phyloP scores from a whole-genome alignment of 2,113 vertebrate genomes.

The Rhinoderma darwinii region DNA sequence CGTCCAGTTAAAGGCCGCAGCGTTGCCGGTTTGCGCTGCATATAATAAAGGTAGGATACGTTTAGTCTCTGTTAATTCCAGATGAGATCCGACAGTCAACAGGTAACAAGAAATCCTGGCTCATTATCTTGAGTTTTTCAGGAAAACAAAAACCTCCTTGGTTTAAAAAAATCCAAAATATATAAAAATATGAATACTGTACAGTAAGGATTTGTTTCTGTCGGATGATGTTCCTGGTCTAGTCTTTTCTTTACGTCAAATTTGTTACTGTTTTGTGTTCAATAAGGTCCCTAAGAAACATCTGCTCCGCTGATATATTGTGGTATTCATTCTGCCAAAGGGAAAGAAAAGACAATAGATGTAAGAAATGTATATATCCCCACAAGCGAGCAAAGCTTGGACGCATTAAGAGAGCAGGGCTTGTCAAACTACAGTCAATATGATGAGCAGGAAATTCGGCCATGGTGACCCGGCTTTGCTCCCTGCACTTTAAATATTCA shows the following conservation, averaged over 20 bases:
- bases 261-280: slow-evolving; percentile 76
- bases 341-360: slow-evolving; percentile 34
- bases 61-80: background rate
- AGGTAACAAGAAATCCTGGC: background rate
- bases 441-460: too few relatives aligned
- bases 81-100: background rate
- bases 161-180: slow-evolving; percentile 71
- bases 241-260: slow-evolving; percentile 69
- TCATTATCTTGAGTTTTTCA: background rate
- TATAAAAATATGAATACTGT: slow-evolving; percentile 64
- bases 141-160: slow-evolving; percentile 13
- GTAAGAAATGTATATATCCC: background rate
- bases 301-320: slow-evolving; percentile 77
- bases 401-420: too few relatives aligned
- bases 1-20: background rate
- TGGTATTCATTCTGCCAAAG: slow-evolving; percentile 77
- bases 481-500: too few relatives aligned
- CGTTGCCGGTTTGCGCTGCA: background rate
- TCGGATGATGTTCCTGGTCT: background rate
- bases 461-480: too few relatives aligned
- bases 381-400: too few relatives aligned
- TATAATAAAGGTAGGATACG: background rate
- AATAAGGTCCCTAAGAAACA: slow-evolving; percentile 77
- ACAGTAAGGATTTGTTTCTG: slow-evolving; percentile 19
- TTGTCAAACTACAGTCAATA: too few relatives aligned